These are phyloP conservation scores for Amphibalanus amphitrite DNA, from an alignment of 1,140 invertebrate species.

Conservation along the genomic window DNA sequence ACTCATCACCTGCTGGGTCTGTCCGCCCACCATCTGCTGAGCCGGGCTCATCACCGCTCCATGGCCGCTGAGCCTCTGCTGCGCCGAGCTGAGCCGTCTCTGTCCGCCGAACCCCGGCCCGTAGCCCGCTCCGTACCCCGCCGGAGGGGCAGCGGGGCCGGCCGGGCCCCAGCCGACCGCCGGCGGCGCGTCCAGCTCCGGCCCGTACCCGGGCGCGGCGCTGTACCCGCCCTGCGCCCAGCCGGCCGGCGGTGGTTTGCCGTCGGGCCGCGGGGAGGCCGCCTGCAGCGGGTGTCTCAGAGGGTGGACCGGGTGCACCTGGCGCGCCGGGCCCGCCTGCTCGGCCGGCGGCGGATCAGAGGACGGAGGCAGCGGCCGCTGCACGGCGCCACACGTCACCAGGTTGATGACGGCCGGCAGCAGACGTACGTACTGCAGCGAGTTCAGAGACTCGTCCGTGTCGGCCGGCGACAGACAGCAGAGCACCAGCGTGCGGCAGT, in stretches of 20 bases:
- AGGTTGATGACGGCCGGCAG: background rate
- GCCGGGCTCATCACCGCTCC: no score
- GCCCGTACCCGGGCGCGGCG: no score
- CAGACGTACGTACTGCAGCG: conserved; percentile 50
- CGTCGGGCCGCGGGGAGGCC: background rate
- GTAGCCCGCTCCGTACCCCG: background rate
- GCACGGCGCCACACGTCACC: background rate
- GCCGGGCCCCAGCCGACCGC: background rate
- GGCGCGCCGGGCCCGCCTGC: background rate
- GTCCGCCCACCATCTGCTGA: no score
- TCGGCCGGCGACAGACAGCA: conserved; percentile 83
- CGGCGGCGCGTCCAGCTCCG: no score
- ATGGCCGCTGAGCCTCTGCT: background rate
- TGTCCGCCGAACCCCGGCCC: background rate
- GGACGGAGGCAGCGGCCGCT: background rate
- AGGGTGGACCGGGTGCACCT: conserved; percentile 1
- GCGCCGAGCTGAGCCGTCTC: background rate
- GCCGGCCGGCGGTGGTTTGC: background rate
- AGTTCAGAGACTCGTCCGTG: conserved; percentile 74
- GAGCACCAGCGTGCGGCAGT: conserved; percentile 82
- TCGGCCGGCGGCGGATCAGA: background rate
- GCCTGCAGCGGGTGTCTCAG: background rate
- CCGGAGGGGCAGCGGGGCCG: background rate
- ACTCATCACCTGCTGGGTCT: no score
- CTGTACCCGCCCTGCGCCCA: background rate